Conservation (phyloP, 2,888 invertebrate genomes). For the Cordylochernes scorpioides region DNA sequence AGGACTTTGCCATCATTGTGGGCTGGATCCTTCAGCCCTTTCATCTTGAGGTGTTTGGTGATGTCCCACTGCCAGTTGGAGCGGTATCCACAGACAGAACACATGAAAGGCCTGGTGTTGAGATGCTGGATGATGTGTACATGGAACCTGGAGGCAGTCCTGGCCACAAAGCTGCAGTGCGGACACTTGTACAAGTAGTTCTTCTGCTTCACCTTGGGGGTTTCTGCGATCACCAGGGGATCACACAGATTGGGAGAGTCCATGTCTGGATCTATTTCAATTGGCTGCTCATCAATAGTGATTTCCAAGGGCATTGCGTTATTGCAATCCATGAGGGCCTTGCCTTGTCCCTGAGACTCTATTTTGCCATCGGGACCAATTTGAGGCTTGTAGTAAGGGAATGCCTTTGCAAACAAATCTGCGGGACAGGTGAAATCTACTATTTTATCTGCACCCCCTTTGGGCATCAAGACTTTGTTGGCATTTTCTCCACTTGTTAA, state of each 20-base stretch:
- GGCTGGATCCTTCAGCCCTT: conserved; percentile 45
- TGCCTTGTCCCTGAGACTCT: too few species aligned
- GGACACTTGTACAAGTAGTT: conserved; percentile 85
- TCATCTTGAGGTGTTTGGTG: conserved; percentile 72
- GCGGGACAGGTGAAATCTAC: conserved; percentile 4
- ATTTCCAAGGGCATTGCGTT: background rate
- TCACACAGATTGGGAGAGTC: background rate
- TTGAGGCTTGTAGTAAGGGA: background rate
- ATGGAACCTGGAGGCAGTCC: conserved; percentile 70
- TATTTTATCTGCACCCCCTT: conserved; percentile 2
- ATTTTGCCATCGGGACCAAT: too few species aligned
- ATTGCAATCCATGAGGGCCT: too few species aligned
- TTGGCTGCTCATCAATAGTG: too few species aligned
- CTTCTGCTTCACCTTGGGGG: background rate
- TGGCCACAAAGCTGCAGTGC: conserved; percentile 71
- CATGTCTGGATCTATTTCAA: too few species aligned
- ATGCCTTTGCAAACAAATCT: conserved; percentile 2
- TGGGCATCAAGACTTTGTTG: too few species aligned
- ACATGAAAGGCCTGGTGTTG: conserved; percentile 73
- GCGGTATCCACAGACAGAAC: conserved; percentile 69
- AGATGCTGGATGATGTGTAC: conserved; percentile 76
- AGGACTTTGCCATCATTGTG: conserved; percentile 45
- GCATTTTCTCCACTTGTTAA: too few species aligned
- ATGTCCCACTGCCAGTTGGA: conserved; percentile 95
- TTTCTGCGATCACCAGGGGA: background rate